phyloP scores from a whole-genome alignment of 2,113 vertebrate species.

The Melanerpes formicivorus region DNA sequence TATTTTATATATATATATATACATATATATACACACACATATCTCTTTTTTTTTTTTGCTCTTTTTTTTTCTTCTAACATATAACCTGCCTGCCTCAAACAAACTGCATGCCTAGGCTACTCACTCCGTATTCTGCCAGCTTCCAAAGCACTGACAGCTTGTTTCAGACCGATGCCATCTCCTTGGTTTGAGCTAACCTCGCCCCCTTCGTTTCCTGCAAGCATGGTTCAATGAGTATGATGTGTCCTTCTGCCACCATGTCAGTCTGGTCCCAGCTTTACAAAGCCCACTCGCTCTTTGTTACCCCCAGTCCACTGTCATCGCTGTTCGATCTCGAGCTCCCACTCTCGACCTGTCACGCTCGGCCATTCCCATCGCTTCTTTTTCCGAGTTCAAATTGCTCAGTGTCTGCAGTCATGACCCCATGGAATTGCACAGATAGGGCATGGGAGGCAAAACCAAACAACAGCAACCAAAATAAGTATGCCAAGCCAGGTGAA shows the following conservation, averaged over 20 bases:
- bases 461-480: slow-evolving; percentile 5
- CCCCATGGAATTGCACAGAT: slow-evolving; percentile 74
- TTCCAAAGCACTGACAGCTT: slow-evolving; percentile 78
- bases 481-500: slow-evolving; percentile 61
- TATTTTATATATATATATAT: slow-evolving; percentile 44
- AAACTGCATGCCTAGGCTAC: slow-evolving; percentile 92
- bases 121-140: slow-evolving; percentile 79
- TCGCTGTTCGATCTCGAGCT: slow-evolving; percentile 68
- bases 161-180: slow-evolving; percentile 76
- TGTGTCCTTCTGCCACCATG: slow-evolving; percentile 72
- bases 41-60: slow-evolving; percentile 57
- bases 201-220: slow-evolving; percentile 77
- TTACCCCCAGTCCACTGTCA: slow-evolving; percentile 60
- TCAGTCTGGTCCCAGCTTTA: slow-evolving; percentile 64
- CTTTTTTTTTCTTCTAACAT: slow-evolving; percentile 77
- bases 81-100: slow-evolving; percentile 81
- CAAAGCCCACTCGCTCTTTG: slow-evolving; percentile 70
- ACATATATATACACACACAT: slow-evolving; percentile 30
- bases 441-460: slow-evolving; percentile 69
- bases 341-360: slow-evolving; percentile 55
- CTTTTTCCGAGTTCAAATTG: slow-evolving; percentile 66
- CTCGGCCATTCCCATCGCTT: slow-evolving; percentile 71
- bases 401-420: slow-evolving; percentile 78
- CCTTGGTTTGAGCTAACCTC: slow-evolving; percentile 74
- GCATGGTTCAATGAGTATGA: slow-evolving; percentile 88